Evolutionary conservation across 2,888 invertebrate genomes (phyloP), one percentile per base, ranked within the genome.

Genomic region (Drosophila incognita): DNA sequence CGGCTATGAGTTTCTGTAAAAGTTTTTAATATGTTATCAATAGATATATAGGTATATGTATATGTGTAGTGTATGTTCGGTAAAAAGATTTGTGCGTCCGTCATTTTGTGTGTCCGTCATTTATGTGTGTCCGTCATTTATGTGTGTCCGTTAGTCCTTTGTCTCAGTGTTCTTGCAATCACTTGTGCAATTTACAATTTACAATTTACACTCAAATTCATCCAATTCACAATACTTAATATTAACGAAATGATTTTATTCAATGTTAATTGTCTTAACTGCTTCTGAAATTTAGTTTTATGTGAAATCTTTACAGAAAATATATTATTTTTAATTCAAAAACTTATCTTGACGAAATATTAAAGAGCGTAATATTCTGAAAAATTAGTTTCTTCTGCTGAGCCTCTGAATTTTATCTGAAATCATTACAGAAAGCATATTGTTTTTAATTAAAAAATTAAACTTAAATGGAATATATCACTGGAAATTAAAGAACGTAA

Each of bases 1-100:
- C 29, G 90, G 88, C 69, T 93, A 92, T 81, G 93, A 93, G 66
- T 93, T 92, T 74, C 90, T 93, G 83, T 93, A 91, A 84, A 57
- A 27, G 7, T 56, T 67, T 63, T 64, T 58, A 48, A 38, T 10
- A n/a, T 52, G 36, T 65, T 24, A 36, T 49, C 38, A n/a, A 18
- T 51, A 21, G 8, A 35, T 33, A 33, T 18, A 29, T 46, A 31
- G 21, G 24, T 33, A 40, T 42, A 52, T 38, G 11, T 54, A 29
- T 40, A 40, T 52, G n/a, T 18, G 46, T 46, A 35, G 35, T 15
- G 21, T 53, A 35, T 38, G n/a, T 56, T 38, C 36, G 4, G 46
- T 24, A 24, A 46, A 15, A 15, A 46, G 21, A 46, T 46, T 24
- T 46, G 15, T 46, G 7, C 8, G 46, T 46, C 46, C 46, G 21